Evolutionary conservation across 2,888 invertebrate species (phyloP), one percentile per base, ranked within the genome.

Genomic region (Pristionchus fissidentatus): DNA sequence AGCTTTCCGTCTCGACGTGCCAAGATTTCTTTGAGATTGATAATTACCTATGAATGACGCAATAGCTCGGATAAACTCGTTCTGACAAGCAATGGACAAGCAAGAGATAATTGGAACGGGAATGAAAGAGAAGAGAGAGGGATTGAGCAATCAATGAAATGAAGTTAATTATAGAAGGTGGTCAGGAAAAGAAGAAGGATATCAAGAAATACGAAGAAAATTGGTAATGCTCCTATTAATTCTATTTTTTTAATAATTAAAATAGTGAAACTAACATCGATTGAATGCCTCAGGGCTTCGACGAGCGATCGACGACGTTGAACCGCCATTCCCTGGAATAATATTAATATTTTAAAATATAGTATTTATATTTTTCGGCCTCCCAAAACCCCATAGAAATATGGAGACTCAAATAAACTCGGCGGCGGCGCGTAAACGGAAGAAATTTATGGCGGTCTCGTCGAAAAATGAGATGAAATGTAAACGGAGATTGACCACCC

Each of bases 281-380:
- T 57, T 19, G 80, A 80, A 19, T 80, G 80, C 15, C 80, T 19
- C 13, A 80, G 43, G 0, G 80, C 80, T 38, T 80, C 80, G 7
- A 80, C 80, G 29, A 80, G 43, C 22, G 80, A 80, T 57, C 29
- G 38, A 7, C 80, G 57, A 26, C 80, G 60, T 29, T 78, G 55
- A 8, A 49, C 19, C 15, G 52, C 55, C 78, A 78, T 78, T 7
- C 78, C 78, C 78, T 78, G 78, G 35, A 78, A 32, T 1, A 62
- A 29, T 62, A 15, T 15, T 49, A 49, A 15, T 49, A 19, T 49
- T 49, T 49, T 15, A 49, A 15, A 49, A 19, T 49, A 49, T 49
- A n/a, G n/a, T n/a, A n/a, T n/a, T n/a, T n/a, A n/a, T n/a, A n/a
- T n/a, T n/a, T n/a, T n/a, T n/a, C n/a, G n/a, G n/a, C n/a, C n/a